Conservation (phyloP, 2,113 vertebrate species). For the Ovis canadensis region DNA sequence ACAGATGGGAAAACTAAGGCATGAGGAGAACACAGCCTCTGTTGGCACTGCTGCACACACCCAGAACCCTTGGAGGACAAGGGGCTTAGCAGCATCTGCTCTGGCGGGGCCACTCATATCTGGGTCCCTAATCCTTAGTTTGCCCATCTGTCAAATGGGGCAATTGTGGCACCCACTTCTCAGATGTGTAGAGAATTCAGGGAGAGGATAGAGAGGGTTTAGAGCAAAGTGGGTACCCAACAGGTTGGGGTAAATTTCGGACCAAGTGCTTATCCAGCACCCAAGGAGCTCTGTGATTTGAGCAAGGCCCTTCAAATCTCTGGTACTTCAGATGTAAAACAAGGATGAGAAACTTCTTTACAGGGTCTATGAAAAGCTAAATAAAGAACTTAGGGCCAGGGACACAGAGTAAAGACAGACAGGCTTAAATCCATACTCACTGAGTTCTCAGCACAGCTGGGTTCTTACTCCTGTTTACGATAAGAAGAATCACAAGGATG, state of each 20-base stretch:
- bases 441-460: not conserved
- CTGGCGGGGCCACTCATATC: not conserved
- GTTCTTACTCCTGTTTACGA: not conserved
- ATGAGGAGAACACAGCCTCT: not conserved
- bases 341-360: not conserved
- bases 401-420: not conserved
- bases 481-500: not conserved
- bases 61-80: not conserved
- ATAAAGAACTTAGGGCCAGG: not conserved
- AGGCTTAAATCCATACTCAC: not conserved
- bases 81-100: not conserved
- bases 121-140: not conserved
- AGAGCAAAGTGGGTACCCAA: not conserved
- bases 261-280: not conserved
- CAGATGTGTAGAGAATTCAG: not conserved
- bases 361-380: not conserved
- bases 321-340: not conserved
- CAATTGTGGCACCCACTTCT: not conserved
- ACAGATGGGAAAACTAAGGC: not conserved
- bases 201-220: not conserved
- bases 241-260: not conserved
- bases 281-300: not conserved
- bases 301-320: not conserved
- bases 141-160: not conserved
- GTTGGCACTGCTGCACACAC: not conserved